phyloP scores from a whole-genome alignment of 1,140 invertebrate genomes.

The Zaprionus tsacasi region DNA sequence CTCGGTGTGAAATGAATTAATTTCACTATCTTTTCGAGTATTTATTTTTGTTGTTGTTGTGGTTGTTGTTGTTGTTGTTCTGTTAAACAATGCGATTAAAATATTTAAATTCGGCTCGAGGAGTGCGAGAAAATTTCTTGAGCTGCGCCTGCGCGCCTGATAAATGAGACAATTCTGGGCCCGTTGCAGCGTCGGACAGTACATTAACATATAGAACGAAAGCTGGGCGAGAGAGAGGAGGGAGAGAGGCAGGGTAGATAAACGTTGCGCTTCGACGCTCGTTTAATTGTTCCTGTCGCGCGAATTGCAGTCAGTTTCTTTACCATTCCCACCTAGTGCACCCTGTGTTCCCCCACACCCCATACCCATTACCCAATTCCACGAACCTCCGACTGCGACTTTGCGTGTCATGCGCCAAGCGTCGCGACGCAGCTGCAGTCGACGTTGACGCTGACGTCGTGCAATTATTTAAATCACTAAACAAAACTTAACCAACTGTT shows the following conservation, averaged over 20 bases:
- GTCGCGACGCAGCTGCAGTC: slow-evolving; percentile 17
- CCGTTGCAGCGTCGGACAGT: slow-evolving; percentile 23
- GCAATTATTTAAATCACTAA: slow-evolving; percentile 81
- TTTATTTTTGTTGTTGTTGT: slow-evolving; percentile 6
- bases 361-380: slow-evolving; percentile 10
- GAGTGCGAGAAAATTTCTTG: slow-evolving; percentile 62
- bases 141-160: slow-evolving; percentile 71
- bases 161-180: slow-evolving; percentile 71
- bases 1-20: slow-evolving; percentile 8
- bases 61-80: slow-evolving; percentile 16
- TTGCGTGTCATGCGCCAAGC: slow-evolving; percentile 50
- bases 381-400: slow-evolving; percentile 1
- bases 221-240: not conserved
- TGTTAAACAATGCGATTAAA: slow-evolving; percentile 73
- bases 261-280: slow-evolving; percentile 67
- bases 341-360: not conserved
- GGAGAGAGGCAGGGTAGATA: slow-evolving; percentile 19
- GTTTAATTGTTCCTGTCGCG: slow-evolving; percentile 81
- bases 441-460: slow-evolving; percentile 16
- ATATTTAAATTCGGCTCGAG: slow-evolving; percentile 72
- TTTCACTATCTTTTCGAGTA: slow-evolving; percentile 29
- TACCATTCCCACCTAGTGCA: not conserved
- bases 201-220: slow-evolving; percentile 62
- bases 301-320: slow-evolving; percentile 71
- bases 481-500: slow-evolving; percentile 82